These are phyloP conservation scores for Leucopternis melanops DNA, from an alignment of 2,113 vertebrate genomes.

Conservation along the genomic window DNA sequence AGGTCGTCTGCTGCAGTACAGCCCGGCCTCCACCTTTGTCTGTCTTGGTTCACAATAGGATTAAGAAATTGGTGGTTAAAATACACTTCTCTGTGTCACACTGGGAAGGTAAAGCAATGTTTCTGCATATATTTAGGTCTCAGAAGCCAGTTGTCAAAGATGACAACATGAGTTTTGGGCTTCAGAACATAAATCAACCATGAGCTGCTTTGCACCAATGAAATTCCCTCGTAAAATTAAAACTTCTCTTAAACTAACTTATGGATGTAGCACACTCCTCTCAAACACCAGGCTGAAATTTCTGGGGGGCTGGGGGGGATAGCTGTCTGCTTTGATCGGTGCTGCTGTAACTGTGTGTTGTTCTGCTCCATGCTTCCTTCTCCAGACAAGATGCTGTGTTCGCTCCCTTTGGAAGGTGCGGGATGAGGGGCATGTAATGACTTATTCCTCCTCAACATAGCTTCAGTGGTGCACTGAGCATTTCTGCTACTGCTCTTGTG, in stretches of 20 bases:
- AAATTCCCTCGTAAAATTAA: neutral
- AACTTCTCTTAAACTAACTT: too few relatives aligned
- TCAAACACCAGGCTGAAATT: too few relatives aligned
- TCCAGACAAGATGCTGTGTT: neutral
- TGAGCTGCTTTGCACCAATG: neutral
- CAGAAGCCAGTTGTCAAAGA: neutral
- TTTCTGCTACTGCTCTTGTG: neutral
- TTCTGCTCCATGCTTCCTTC: neutral
- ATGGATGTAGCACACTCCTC: too few relatives aligned
- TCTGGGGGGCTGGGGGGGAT: too few relatives aligned
- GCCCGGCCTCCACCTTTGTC: neutral
- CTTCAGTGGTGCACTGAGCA: neutral
- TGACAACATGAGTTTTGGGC: neutral
- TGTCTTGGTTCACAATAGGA: neutral
- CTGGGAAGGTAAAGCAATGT: neutral
- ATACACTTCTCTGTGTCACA: rapidly evolving
- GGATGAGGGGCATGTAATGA: neutral
- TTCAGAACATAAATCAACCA: neutral
- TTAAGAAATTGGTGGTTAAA: neutral
- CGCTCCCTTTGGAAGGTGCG: neutral
- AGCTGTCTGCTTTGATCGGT: too few relatives aligned
- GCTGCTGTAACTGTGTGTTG: neutral
- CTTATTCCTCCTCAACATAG: too few relatives aligned
- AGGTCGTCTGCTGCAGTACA: neutral
- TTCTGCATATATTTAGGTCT: neutral